Evolutionary conservation across 2,888 invertebrate genomes (phyloP), one percentile per base, ranked within the genome.

Genomic region (Ethmia dodecea): DNA sequence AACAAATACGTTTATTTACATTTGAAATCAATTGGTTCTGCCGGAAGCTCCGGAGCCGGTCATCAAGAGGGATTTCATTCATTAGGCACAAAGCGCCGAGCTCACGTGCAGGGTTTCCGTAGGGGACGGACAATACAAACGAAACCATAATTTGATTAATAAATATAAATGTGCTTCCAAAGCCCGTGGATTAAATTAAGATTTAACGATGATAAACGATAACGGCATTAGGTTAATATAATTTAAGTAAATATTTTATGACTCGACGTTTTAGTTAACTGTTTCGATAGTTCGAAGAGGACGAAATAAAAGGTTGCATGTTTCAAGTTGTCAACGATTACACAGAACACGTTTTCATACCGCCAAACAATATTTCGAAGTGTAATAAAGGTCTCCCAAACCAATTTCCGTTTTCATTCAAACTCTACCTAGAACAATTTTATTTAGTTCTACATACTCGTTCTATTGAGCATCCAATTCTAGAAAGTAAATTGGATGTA

Each of bases 31-130:
- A 61, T 59, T 60, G 52, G 51, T 46, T 47, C 47, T 42, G 46
- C 52, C 73, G 77, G 77, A 77, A 71, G 55, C 60, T 50, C 62
- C 52, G n/a, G n/a, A n/a, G n/a, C n/a, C n/a, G 59, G 60, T 64
- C 68, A 63, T 61, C 60, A 61, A 65, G 52, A 60, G 63, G 65
- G 60, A 69, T 64, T 71, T 56, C 59, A 70, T 67, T 67, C 59
- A 68, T 60, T 61, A 51, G 18, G 15, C 6, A 29, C 29, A 18
- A 18, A 29, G 29, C 29, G 18, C 22, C 22, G 22, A n/a, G 28
- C 35, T 32, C 35, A 33, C 37, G 37, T 28, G 35, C 34, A 30
- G 29, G 13, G 29, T 28, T 37, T 37, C 34, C 40, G 29, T 34
- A 18, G 34, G 32, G 31, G 27, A 28, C 28, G 31, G 34, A 40